A percentile compares a stretch with the other conserved stretches of the same genome.
These are phyloP conservation scores for Bagarius yarrelli DNA, from an alignment of 2,113 vertebrate genomes.

Conservation along the genomic window DNA sequence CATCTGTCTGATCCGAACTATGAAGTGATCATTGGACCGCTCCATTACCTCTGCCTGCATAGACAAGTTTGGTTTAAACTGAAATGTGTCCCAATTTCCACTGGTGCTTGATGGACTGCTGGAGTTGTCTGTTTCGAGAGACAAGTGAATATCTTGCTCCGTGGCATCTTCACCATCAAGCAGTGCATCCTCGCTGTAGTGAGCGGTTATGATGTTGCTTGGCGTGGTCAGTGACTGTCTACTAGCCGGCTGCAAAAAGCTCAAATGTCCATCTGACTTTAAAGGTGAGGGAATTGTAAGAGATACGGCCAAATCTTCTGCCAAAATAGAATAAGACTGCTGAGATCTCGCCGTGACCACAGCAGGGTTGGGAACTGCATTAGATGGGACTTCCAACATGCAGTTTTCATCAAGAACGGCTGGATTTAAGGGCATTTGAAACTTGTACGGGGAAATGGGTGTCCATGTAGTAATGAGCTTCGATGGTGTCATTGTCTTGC, in stretches of 20 bases:
- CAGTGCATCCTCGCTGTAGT: constrained; percentile 87
- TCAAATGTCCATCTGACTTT: constrained; percentile 92
- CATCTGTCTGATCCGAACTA: constrained; percentile 87
- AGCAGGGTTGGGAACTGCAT: constrained; percentile 51
- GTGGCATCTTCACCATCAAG: constrained; percentile 88
- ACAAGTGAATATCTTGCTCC: constrained; percentile 91
- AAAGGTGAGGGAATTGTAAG: constrained; percentile 93
- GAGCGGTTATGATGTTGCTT: constrained; percentile 83
- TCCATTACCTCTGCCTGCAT: constrained; percentile 97
- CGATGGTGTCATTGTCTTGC: constrained; percentile 68
- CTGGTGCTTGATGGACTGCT: constrained; percentile 81
- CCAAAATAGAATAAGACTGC: constrained; percentile 81
- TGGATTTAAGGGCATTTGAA: constrained; percentile 76
- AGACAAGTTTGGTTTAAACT: constrained; percentile 83
- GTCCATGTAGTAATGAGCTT: constrained; percentile 77
- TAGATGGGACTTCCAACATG: constrained; percentile 85
- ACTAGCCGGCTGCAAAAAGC: constrained; percentile 80
- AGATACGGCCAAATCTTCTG: constrained; percentile 93
- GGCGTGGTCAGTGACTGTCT: constrained; percentile 69
- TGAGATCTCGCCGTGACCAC: constrained; percentile 64
- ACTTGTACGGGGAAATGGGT: constrained; percentile 76
- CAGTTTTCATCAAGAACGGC: constrained; percentile 91
- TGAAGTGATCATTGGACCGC: constrained; percentile 93
- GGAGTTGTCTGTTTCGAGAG: constrained; percentile 92
- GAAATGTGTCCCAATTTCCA: constrained; percentile 71